These are phyloP conservation scores for Sibirionetta formosa DNA, from an alignment of 2,797 vertebrate species.

Conservation along the genomic window DNA sequence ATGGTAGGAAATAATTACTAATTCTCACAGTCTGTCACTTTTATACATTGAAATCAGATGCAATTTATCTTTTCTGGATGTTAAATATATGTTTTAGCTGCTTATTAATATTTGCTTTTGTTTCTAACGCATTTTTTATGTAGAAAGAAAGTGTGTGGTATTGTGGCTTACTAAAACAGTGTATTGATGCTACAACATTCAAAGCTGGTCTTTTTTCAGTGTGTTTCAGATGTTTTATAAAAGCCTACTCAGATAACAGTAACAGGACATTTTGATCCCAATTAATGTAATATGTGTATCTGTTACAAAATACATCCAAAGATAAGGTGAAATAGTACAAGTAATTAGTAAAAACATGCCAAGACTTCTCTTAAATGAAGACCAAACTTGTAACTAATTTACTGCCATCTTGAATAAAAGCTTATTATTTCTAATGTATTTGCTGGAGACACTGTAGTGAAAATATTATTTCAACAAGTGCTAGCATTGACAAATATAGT, in stretches of 20 bases:
- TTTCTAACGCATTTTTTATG: constrained; percentile 14
- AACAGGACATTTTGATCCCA: not conserved
- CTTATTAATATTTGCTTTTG: constrained; percentile 34
- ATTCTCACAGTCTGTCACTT: constrained; percentile 55
- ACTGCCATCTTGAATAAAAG: not conserved
- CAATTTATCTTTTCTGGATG: constrained; percentile 38
- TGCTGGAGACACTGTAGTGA: not conserved
- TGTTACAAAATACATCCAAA: not conserved
- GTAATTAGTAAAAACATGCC: not conserved
- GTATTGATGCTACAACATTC: not conserved
- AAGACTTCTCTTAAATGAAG: not conserved
- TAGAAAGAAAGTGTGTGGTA: not conserved
- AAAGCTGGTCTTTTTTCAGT: not conserved
- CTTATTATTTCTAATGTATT: not conserved
- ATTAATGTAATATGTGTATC: not conserved
- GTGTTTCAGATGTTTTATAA: not conserved
- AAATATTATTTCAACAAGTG: not conserved
- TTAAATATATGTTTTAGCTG: constrained; percentile 33
- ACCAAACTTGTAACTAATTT: not conserved
- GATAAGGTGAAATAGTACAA: not conserved
- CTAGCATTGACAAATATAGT: not conserved
- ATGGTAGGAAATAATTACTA: constrained; percentile 51
- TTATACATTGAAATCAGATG: constrained; percentile 19
- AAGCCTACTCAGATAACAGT: not conserved
- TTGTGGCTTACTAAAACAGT: not conserved